Conservation (phyloP, 2,797 vertebrate species). For the Sphenopsis melanotis region DNA sequence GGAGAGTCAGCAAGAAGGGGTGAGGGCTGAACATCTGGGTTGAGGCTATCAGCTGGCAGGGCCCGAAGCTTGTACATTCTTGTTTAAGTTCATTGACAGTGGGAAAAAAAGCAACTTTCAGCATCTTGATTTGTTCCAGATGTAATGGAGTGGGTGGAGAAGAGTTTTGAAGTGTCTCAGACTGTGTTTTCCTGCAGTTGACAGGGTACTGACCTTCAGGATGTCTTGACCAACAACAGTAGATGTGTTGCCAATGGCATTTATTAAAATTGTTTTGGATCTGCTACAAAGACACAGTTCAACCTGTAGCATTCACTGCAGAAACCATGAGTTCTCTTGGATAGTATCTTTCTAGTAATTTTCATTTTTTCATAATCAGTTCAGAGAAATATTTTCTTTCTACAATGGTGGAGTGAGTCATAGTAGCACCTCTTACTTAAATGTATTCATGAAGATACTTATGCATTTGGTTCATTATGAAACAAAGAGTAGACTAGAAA, state of each 20-base stretch:
- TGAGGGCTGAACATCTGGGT: background rate
- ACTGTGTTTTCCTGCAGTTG: background rate
- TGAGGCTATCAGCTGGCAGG: background rate
- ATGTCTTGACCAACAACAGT: background rate
- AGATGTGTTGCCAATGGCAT: fast-evolving
- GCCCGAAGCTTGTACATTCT: background rate
- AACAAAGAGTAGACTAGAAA: background rate
- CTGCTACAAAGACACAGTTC: background rate
- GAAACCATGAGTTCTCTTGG: background rate
- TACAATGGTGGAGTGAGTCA: background rate
- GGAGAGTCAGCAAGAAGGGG: background rate
- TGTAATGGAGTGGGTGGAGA: background rate
- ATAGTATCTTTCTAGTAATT: background rate
- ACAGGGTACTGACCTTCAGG: background rate
- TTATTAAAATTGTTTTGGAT: background rate
- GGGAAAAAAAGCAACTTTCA: background rate
- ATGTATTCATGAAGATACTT: background rate
- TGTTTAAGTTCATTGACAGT: background rate
- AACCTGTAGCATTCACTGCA: background rate
- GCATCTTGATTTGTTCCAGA: background rate
- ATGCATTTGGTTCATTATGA: background rate
- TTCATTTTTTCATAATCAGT: background rate
- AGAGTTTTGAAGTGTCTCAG: background rate
- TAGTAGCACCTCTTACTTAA: background rate
- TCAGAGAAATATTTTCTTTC: background rate